Base-by-base conservation (phyloP, 2,888 invertebrate genomes). In the Eristalinus aeneus region DNA sequence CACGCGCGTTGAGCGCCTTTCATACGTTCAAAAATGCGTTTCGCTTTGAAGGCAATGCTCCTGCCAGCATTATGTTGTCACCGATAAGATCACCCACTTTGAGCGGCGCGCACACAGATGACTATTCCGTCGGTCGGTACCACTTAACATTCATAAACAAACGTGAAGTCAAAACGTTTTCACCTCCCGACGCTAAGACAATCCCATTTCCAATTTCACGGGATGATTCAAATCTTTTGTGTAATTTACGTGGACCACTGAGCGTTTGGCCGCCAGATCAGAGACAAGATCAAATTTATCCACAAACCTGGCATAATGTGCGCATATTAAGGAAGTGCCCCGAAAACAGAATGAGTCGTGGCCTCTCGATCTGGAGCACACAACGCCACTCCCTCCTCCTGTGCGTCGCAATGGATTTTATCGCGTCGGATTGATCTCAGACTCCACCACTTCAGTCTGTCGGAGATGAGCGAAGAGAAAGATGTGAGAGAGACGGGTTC, bases 291-390 rank as follows among this genome's bases (percentile, higher is more conserved):
- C 84, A 67, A 60, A 80, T 73, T 85, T 85, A 85, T 72, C 72
- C 84, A 75, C 34, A 79, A 79, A 76, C 63, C 75, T 76, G 84
- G 79, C 84, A 76, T 85, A 85, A 85, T 84, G 71, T 75, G 63
- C 53, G 80, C 80, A 80, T 85, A 85, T 72, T 72, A 76, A 85
- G 71, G 65, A 68, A 73, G 72, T 61, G 58, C 34, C 20, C 39
- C 46, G 53, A 53, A 58, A 65, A 27, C 56, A 71, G 58, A 54
- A 12, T 56, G 46, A 65, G 20, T 27, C 64, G 34, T 27, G 65
- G 56, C 53, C 54, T 39, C 53, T 23, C 78, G 69, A 79, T 76
- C 71, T 79, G 63, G 84, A 80, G 84, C 84, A 46, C 16, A 46
- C 27, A 27, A 27, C 27, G 8, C 10, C 46, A 80, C 84, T 85